These are phyloP conservation scores for Panurus biarmicus DNA, from an alignment of 2,113 vertebrate species.

Conservation along the genomic window DNA sequence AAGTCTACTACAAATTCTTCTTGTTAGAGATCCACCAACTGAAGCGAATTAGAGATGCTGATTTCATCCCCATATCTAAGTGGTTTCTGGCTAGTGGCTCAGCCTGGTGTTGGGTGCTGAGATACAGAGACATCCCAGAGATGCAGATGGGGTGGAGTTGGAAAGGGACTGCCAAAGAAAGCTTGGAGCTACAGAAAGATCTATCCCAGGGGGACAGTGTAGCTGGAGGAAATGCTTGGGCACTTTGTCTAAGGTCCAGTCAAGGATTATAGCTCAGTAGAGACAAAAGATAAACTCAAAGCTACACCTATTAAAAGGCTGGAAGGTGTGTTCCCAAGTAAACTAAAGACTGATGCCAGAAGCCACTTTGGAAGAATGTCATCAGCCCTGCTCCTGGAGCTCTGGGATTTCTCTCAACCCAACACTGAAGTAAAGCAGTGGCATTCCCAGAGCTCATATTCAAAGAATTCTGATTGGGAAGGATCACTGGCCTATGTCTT, in stretches of 20 bases:
- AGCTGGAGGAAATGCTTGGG: not conserved
- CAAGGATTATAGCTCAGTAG: not conserved
- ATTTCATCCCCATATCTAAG: not conserved
- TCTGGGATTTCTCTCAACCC: not conserved
- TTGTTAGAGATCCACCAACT: not conserved
- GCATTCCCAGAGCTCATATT: not conserved
- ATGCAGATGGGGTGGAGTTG: not conserved
- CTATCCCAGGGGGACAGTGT: not conserved
- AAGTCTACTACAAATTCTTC: not conserved
- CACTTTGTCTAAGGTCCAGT: not conserved
- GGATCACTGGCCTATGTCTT: not conserved
- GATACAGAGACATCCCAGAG: not conserved
- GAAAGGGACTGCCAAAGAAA: not conserved
- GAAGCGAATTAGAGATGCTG: not conserved
- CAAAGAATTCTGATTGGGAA: not conserved
- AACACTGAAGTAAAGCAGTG: not conserved
- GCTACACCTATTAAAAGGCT: not conserved
- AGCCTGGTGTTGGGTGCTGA: not conserved
- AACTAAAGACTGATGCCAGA: not conserved
- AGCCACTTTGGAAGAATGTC: not conserved
- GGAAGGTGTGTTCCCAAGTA: not conserved
- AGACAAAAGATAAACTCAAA: not conserved
- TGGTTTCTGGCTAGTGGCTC: not conserved
- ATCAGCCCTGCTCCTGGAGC: not conserved
- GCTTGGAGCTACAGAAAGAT: not conserved